Percentiles rank a stretch among this genome's conserved stretches.
These are phyloP conservation scores for Contarinia nasturtii DNA, from an alignment of 1,140 invertebrate species.

Conservation along the genomic window DNA sequence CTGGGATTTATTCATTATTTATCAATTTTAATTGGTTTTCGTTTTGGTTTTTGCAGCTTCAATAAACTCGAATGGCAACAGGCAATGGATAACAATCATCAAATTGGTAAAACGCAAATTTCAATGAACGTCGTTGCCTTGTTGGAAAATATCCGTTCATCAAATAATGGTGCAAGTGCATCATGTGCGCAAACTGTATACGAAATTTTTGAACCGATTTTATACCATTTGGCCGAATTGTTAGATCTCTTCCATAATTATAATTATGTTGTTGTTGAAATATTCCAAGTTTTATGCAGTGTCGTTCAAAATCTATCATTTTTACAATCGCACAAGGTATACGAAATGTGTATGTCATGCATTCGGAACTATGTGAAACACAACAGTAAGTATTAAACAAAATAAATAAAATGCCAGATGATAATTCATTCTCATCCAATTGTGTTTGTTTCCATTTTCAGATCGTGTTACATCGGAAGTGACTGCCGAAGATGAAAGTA, in stretches of 20 bases:
- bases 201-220: background rate
- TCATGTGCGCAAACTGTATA: background rate
- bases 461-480: conserved; percentile 28
- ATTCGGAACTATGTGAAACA: background rate
- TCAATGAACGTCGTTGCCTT: background rate
- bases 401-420: too few species aligned
- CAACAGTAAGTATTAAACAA: background rate
- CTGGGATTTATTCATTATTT: too few species aligned
- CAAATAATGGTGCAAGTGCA: background rate
- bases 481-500: conserved; percentile 46
- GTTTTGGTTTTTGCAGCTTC: background rate
- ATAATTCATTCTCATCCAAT: too few species aligned
- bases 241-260: background rate
- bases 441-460: conserved; percentile 14
- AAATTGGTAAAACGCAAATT: background rate
- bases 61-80: background rate
- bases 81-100: background rate
- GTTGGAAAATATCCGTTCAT: background rate
- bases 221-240: background rate
- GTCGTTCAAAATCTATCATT: background rate
- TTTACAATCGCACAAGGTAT: background rate
- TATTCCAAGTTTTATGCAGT: background rate
- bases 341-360: background rate
- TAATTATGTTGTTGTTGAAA: background rate
- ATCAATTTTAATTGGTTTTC: too few species aligned